Conservation (phyloP, 2,888 invertebrate genomes). For the Drosophila niveifrons region DNA sequence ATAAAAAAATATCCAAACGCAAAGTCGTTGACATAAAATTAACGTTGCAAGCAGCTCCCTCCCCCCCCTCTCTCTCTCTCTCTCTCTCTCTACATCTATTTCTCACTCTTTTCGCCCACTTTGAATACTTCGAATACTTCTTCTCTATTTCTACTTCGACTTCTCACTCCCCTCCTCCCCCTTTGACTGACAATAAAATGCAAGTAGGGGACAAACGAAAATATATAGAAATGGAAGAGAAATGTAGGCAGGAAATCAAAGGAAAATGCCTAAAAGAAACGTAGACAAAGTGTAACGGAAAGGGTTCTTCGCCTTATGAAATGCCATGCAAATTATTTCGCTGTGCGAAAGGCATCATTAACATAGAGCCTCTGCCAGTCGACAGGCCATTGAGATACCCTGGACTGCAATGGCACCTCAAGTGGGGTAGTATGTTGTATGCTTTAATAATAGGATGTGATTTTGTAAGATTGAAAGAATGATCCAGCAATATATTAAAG, state of each 20-base stretch:
- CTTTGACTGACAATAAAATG: constrained; percentile 69
- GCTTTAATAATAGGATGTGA: too few species aligned
- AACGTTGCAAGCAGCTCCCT: constrained; percentile 55
- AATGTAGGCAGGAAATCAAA: constrained; percentile 22
- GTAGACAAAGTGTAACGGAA: constrained; percentile 35
- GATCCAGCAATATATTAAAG: too few species aligned
- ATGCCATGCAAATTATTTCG: constrained; percentile 62
- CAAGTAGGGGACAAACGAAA: constrained; percentile 36
- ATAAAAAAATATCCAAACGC: constrained; percentile 68
- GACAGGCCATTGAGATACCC: constrained; percentile 39
- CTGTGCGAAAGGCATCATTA: constrained; percentile 68
- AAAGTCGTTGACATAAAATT: constrained; percentile 82
- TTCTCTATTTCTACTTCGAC: not conserved
- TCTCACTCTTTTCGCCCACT: not conserved
- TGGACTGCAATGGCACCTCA: not conserved
- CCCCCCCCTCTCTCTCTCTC: not conserved
- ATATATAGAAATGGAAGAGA: not conserved
- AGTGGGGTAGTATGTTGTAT: not conserved
- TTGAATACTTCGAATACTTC: not conserved
- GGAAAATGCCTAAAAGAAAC: constrained; percentile 39
- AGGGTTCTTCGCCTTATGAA: constrained; percentile 46
- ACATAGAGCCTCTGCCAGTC: constrained; percentile 41
- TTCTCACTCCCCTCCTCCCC: not conserved
- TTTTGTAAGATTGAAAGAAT: too few species aligned
- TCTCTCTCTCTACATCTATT: too few species aligned